Evolutionary conservation across 2,797 vertebrate species (phyloP).

Genomic region (Valencia hispanica): DNA sequence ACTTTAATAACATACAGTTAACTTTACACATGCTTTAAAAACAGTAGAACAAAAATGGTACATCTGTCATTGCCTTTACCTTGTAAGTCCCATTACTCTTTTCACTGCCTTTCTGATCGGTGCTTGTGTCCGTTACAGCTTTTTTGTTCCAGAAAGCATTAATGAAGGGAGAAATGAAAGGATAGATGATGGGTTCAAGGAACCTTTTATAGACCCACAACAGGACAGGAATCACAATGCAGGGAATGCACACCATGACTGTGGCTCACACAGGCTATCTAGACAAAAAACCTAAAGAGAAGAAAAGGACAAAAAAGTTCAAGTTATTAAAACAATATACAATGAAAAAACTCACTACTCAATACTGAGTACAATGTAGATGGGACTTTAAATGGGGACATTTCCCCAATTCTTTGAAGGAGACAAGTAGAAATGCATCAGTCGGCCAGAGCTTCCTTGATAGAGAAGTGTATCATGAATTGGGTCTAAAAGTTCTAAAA

Average conservation of each 20-base stretch:
- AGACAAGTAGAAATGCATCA: neutral
- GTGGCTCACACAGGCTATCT: neutral
- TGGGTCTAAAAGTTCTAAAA: neutral
- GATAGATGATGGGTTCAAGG: conserved; percentile 91
- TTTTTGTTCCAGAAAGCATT: conserved; percentile 85
- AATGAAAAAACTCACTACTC: neutral
- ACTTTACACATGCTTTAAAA: neutral
- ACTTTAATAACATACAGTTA: neutral
- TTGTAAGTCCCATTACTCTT: conserved; percentile 66
- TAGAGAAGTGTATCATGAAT: neutral
- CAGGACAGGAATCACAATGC: conserved; percentile 95
- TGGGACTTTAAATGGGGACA: neutral
- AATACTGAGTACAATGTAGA: neutral
- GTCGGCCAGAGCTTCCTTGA: neutral
- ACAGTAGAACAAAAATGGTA: neutral
- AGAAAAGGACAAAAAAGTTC: neutral
- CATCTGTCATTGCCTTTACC: conserved; percentile 52
- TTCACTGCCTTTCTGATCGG: conserved; percentile 48
- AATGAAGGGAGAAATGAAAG: conserved; percentile 87
- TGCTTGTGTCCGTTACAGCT: conserved; percentile 69
- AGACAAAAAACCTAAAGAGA: conserved; percentile 24
- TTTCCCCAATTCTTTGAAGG: neutral
- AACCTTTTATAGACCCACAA: conserved; percentile 98
- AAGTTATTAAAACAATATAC: neutral
- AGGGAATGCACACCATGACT: conserved; percentile 96